Percentiles rank a stretch among this genome's conserved stretches.
Conservation (phyloP, 2,888 invertebrate species). For the Sarcophaga caerulescens region DNA sequence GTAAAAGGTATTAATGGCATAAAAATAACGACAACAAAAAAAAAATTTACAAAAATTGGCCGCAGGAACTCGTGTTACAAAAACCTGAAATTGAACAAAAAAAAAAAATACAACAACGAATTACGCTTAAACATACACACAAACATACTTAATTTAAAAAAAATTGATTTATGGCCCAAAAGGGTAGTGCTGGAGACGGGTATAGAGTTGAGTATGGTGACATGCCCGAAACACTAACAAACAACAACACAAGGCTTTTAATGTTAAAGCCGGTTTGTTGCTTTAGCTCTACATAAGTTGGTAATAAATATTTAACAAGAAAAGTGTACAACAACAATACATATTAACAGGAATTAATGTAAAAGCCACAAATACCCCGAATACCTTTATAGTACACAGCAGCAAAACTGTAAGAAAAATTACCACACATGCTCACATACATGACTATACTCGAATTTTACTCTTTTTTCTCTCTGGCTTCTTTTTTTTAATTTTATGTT, state of each 20-base stretch:
- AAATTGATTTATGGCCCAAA: not conserved
- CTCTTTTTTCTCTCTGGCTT: not conserved
- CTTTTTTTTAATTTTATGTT: conserved; percentile 33
- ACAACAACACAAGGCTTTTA: not conserved
- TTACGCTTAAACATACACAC: not conserved
- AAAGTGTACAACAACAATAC: not conserved
- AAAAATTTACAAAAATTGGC: conserved; percentile 53
- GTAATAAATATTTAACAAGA: conserved; percentile 51
- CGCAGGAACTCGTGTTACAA: conserved; percentile 48
- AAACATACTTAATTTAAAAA: conserved; percentile 12
- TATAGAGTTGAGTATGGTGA: not conserved
- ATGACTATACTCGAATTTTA: conserved; percentile 69
- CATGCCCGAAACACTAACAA: not conserved
- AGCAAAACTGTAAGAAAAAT: conserved; percentile 58
- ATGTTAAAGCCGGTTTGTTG: conserved; percentile 37
- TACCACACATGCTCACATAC: conserved; percentile 37
- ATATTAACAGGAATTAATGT: conserved; percentile 54
- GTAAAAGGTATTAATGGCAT: conserved; percentile 35
- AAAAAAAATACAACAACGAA: not conserved
- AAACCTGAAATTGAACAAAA: conserved; percentile 46
- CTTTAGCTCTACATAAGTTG: conserved; percentile 49
- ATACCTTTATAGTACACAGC: conserved; percentile 10
- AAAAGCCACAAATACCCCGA: conserved; percentile 50
- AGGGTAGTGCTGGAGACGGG: not conserved
- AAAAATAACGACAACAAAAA: conserved; percentile 49